A percentile compares a stretch with the other conserved stretches of the same genome.
These are phyloP conservation scores for Eupithecia abbreviata DNA, from an alignment of 2,888 invertebrate genomes.

Conservation along the genomic window DNA sequence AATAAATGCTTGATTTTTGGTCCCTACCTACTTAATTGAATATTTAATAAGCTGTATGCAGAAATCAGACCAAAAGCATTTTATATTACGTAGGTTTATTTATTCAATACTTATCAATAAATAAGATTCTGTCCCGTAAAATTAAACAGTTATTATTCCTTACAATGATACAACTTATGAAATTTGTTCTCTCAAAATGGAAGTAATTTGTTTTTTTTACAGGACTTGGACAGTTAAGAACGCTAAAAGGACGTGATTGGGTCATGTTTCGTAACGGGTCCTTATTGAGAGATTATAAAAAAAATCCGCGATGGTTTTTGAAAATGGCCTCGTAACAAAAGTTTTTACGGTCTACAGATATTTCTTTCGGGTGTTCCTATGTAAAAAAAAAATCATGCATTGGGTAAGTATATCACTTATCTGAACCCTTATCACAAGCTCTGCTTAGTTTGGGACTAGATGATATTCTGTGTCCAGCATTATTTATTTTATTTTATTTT, in stretches of 20 bases:
- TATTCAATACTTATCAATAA: conserved; percentile 9
- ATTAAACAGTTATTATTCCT: conserved; percentile 33
- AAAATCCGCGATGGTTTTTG: conserved; percentile 53
- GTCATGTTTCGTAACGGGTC: conserved; percentile 56
- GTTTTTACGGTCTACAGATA: not conserved
- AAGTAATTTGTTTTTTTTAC: conserved; percentile 60
- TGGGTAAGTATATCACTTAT: not conserved
- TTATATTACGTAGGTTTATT: not conserved
- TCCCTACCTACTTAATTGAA: not conserved
- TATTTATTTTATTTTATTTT: not conserved
- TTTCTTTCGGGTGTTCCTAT: not conserved
- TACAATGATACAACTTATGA: conserved; percentile 49
- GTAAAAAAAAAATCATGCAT: not conserved
- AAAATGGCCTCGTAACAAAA: conserved; percentile 31
- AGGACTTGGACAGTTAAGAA: conserved; percentile 59
- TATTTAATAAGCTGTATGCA: not conserved
- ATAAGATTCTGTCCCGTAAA: conserved; percentile 16
- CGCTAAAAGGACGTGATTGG: conserved; percentile 67
- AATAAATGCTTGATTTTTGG: conserved; percentile 1
- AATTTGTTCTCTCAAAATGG: conserved; percentile 53
- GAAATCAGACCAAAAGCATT: not conserved
- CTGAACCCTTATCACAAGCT: not conserved
- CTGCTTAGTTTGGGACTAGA: not conserved
- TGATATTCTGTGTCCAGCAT: not conserved
- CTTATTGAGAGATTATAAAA: conserved; percentile 63